phyloP scores from a whole-genome alignment of 2,113 vertebrate genomes.

The Microcebus lehilahytsara region DNA sequence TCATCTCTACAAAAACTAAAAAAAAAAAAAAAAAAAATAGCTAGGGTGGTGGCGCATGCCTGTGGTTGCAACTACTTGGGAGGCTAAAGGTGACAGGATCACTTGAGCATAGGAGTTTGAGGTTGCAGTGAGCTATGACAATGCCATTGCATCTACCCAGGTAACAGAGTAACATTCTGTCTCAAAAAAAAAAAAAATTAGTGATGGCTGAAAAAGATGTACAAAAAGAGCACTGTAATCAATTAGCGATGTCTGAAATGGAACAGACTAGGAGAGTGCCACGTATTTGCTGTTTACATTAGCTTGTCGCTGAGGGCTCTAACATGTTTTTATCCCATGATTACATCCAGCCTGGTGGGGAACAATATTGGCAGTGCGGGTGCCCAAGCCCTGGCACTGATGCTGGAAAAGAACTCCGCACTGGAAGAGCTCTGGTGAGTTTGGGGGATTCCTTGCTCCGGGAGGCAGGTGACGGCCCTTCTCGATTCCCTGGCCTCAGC shows the following conservation, averaged over 20 bases:
- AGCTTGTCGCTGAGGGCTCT: not conserved
- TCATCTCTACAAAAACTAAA: too few species aligned
- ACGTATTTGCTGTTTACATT: not conserved
- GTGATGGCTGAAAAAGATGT: too few species aligned
- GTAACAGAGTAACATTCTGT: too few species aligned
- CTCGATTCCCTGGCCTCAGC: not conserved
- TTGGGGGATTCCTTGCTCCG: not conserved
- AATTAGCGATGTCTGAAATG: not conserved
- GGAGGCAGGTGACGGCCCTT: not conserved
- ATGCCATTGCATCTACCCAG: too few species aligned
- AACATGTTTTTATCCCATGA: not conserved
- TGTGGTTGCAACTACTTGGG: too few species aligned
- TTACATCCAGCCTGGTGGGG: constrained; percentile 85
- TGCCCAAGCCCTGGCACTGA: constrained; percentile 84
- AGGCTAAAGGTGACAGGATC: too few species aligned
- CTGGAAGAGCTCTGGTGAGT: constrained; percentile 89
- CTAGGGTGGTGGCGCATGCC: too few species aligned
- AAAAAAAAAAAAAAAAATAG: too few species aligned
- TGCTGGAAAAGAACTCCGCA: constrained; percentile 83
- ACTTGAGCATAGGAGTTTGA: too few species aligned
- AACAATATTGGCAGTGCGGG: constrained; percentile 87
- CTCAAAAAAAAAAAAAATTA: too few species aligned
- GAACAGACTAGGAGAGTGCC: not conserved
- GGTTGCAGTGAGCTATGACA: too few species aligned
- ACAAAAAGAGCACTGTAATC: not conserved